Evolutionary conservation across 2,888 invertebrate genomes (phyloP).

Genomic region (Drosophila conformis): DNA sequence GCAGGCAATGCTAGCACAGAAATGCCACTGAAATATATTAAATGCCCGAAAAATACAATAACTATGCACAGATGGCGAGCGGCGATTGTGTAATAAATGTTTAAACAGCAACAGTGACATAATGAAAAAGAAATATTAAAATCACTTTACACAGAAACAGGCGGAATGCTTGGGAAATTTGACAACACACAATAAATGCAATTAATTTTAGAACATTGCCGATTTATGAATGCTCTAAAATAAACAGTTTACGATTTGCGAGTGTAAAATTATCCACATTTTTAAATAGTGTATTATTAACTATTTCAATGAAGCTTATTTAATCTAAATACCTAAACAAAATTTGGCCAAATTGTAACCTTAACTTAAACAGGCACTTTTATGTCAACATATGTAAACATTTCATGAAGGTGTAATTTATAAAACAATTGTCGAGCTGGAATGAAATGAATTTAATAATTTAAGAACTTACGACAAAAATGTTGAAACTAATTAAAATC

Average conservation of each 20-base stretch:
- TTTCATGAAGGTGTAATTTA: conserved; percentile 5
- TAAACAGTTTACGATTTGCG: background rate
- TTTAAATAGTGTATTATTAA: background rate
- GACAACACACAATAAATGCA: background rate
- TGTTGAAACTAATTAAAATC: conserved; percentile 29
- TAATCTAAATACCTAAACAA: background rate
- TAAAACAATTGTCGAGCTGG: background rate
- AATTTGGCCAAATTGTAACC: conserved; percentile 9
- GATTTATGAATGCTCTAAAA: conserved; percentile 11
- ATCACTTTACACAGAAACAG: conserved; percentile 21
- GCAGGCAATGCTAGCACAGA: background rate
- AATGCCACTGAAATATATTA: conserved; percentile 18
- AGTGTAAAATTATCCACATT: background rate
- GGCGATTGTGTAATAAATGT: conserved; percentile 44
- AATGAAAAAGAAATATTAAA: conserved; percentile 6
- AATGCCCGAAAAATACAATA: conserved; percentile 29
- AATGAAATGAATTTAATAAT: conserved; percentile 29
- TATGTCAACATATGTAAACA: background rate
- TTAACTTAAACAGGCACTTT: conserved; percentile 15
- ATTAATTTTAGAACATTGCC: too few relatives aligned
- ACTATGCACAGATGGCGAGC: conserved; percentile 8
- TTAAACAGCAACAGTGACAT: conserved; percentile 26
- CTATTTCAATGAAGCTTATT: background rate
- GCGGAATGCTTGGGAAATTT: conserved; percentile 32
- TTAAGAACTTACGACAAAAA: conserved; percentile 22